Evolutionary conservation across 1,140 invertebrate genomes (phyloP).

Genomic region (Drosophila obscura): DNA sequence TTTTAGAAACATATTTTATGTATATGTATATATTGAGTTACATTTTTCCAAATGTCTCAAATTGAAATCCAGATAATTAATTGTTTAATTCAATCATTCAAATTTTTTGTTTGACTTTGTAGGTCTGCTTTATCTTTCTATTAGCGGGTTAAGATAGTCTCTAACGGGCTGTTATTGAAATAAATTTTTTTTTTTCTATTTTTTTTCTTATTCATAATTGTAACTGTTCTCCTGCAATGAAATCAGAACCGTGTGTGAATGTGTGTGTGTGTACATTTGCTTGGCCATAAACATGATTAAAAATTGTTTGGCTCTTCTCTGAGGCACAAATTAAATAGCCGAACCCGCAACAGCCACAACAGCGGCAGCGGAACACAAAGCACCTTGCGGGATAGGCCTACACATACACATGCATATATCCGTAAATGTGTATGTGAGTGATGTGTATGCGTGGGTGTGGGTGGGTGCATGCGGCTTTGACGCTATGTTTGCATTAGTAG

Average conservation of each 20-base stretch:
- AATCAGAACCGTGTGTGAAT: constrained; percentile 20
- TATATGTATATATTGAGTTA: too few species aligned
- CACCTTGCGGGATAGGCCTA: constrained; percentile 43
- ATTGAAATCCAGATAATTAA: constrained; percentile 13
- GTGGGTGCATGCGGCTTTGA: constrained; percentile 45
- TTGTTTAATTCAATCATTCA: constrained; percentile 26
- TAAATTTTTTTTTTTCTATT: constrained; percentile 31
- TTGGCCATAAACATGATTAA: constrained; percentile 72
- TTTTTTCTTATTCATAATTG: constrained; percentile 7
- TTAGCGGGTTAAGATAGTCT: constrained; percentile 3
- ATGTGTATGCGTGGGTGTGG: constrained; percentile 1
- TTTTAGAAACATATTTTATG: too few species aligned
- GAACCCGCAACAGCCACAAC: constrained; percentile 35
- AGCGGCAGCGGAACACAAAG: constrained; percentile 51
- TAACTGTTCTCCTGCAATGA: constrained; percentile 51
- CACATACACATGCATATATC: not conserved
- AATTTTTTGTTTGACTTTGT: too few species aligned
- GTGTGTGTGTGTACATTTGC: constrained; percentile 42
- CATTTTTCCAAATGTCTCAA: not conserved
- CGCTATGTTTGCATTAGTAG: constrained; percentile 67
- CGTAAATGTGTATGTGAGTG: constrained; percentile 16
- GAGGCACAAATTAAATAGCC: constrained; percentile 53
- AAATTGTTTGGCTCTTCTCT: constrained; percentile 61
- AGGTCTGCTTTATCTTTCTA: not conserved
- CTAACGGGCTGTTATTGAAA: constrained; percentile 36